phyloP scores from a whole-genome alignment of 2,888 invertebrate species.

The Pedicia rivosa region DNA sequence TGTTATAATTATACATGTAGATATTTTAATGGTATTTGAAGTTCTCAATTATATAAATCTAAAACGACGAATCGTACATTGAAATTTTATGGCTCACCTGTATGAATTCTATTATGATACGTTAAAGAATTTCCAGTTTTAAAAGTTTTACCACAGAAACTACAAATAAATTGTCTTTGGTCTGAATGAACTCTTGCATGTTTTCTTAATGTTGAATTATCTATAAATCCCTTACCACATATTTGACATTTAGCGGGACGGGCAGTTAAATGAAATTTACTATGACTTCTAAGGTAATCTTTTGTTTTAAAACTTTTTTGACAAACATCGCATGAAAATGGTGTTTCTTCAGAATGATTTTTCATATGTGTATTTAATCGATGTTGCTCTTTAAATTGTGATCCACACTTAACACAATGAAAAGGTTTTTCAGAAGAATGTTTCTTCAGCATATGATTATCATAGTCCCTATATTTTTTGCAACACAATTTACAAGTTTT shows the following conservation, averaged over 20 bases:
- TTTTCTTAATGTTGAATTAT: constrained; percentile 1
- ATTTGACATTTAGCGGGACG: constrained; percentile 1
- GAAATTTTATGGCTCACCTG: too few relatives aligned
- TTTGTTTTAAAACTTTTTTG: constrained; percentile 1
- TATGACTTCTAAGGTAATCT: neutral
- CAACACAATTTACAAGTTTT: constrained; percentile 1
- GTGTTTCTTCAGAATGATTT: constrained; percentile 1
- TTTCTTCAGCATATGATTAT: constrained; percentile 2
- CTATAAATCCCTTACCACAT: constrained; percentile 4
- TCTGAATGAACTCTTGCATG: constrained; percentile 2
- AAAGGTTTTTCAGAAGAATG: constrained; percentile 5
- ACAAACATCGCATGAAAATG: constrained; percentile 3
- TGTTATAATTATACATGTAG: too few relatives aligned
- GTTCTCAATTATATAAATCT: too few relatives aligned
- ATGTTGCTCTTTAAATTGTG: neutral
- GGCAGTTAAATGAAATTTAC: constrained; percentile 1
- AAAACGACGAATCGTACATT: too few relatives aligned
- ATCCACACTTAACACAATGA: constrained; percentile 3
- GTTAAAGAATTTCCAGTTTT: constrained; percentile 1
- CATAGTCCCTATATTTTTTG: constrained; percentile 2
- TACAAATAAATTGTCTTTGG: constrained; percentile 1
- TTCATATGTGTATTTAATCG: constrained; percentile 5
- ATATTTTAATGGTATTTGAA: too few relatives aligned
- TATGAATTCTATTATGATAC: constrained; percentile 2
- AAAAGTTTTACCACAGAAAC: constrained; percentile 4